Percentiles rank a stretch among this genome's conserved stretches.
These are phyloP conservation scores for Bursaphelenchus okinawaensis DNA, from an alignment of 2,888 invertebrate species.

Conservation along the genomic window DNA sequence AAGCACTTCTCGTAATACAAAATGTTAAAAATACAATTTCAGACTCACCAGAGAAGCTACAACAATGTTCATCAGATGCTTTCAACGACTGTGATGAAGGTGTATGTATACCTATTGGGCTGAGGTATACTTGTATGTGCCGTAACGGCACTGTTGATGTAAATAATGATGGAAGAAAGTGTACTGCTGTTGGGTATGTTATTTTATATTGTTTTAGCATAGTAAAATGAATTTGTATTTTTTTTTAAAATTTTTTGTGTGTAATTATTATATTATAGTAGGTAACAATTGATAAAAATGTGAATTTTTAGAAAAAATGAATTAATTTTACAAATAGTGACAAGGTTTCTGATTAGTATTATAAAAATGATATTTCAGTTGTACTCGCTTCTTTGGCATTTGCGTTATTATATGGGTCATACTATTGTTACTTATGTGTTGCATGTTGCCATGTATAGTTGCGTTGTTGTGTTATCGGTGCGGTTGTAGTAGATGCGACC, in stretches of 20 bases:
- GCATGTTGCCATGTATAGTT: conserved; percentile 19
- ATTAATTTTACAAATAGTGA: too few relatives aligned
- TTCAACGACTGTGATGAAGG: conserved; percentile 31
- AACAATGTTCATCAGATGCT: conserved; percentile 17
- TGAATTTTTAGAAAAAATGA: too few relatives aligned
- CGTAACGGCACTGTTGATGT: conserved; percentile 35
- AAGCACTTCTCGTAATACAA: too few relatives aligned
- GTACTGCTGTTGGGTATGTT: not conserved
- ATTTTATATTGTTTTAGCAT: too few relatives aligned
- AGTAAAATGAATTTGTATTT: too few relatives aligned
- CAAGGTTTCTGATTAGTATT: too few relatives aligned
- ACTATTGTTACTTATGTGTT: conserved; percentile 36
- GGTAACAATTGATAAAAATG: too few relatives aligned
- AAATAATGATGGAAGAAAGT: conserved; percentile 6
- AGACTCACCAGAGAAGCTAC: conserved; percentile 4
- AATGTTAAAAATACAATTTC: too few relatives aligned
- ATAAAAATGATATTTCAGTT: conserved; percentile 43
- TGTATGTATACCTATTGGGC: conserved; percentile 21
- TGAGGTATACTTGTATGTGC: conserved; percentile 26
- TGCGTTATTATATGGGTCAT: conserved; percentile 50
- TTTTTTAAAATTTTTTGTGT: too few relatives aligned
- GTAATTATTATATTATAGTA: too few relatives aligned
- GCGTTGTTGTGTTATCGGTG: conserved; percentile 17
- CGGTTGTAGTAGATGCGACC: conserved; percentile 1
- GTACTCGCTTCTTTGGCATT: conserved; percentile 43